Evolutionary conservation across 2,797 vertebrate genomes (phyloP), one percentile per base, ranked within the genome.

Genomic region (Lithobates sylvaticus): DNA sequence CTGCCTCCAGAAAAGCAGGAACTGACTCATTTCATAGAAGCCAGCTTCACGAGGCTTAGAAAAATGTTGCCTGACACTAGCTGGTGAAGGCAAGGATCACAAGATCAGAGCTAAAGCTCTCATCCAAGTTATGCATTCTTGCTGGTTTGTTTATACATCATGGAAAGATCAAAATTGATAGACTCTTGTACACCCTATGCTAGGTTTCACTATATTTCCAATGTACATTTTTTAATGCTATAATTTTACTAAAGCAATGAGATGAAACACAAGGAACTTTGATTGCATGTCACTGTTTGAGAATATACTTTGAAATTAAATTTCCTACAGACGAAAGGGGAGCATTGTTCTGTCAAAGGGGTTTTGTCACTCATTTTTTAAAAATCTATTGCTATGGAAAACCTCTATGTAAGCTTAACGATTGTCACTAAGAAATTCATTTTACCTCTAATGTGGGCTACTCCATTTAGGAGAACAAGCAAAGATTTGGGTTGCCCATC

Each of bases 11-110:
- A 96, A 94, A 93, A 80, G 70, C 81, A 97, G 97, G 97, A 98
- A 98, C 96, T 96, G 96, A 97, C 96, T 97, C 96, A 97, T 96
- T 93, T 96, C 90, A 92, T 91, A 91, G 91, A 89, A 90, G 92
- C 93, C 90, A 91, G 93, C 93, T 91, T 91, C 93, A 93, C 91
- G 91, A 94, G 94, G 89, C 93, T 93, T 34, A 83, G 76, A 93
- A 90, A 92, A 88, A 83, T 10, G 89, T 90, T 86, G 91, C 90
- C 89, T 0, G 29, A 73, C 47, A 34, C 69, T 36, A 47, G 69
- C 27, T 6, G 15, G 79, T 27, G 54, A 82, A 58, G 79, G 54
- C 34, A 73, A 47, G 26, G 71, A 54, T 82, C 80, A 73, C 26
- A 64, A 82, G 34, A 65, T 54, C 42, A 23, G n/a, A 26, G n/a